These are phyloP conservation scores for Eidolon dupreanum DNA, from an alignment of 2,797 vertebrate species.

Conservation along the genomic window DNA sequence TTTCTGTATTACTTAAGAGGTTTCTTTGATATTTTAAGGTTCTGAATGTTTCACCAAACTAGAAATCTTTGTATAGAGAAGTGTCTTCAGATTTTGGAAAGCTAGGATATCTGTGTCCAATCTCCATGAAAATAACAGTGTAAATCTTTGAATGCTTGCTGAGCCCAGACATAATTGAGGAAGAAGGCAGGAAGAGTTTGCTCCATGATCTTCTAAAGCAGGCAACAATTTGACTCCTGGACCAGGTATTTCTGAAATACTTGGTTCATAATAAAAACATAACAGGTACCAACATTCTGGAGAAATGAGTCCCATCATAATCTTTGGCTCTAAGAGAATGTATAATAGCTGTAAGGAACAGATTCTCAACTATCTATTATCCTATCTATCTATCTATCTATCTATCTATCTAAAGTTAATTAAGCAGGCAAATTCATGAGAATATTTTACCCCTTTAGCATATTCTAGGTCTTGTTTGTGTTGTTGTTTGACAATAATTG, in stretches of 20 bases:
- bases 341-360: background rate
- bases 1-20: background rate
- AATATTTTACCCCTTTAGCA: background rate
- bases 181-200: rapidly evolving
- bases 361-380: background rate
- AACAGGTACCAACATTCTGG: background rate
- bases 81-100: background rate
- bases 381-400: background rate
- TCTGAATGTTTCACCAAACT: background rate
- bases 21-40: background rate
- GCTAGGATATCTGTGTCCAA: background rate
- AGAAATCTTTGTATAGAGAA: background rate
- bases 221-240: background rate
- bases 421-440: background rate
- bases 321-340: background rate
- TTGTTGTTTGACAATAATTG: background rate
- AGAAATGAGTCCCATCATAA: background rate
- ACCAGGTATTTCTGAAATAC: background rate
- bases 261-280: background rate
- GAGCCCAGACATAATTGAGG: background rate
- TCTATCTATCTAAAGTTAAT: background rate
- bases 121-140: background rate
- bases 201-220: background rate
- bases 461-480: background rate
- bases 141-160: background rate